These are phyloP conservation scores for Polydesmus complanatus DNA, from an alignment of 2,888 invertebrate genomes.

Conservation along the genomic window DNA sequence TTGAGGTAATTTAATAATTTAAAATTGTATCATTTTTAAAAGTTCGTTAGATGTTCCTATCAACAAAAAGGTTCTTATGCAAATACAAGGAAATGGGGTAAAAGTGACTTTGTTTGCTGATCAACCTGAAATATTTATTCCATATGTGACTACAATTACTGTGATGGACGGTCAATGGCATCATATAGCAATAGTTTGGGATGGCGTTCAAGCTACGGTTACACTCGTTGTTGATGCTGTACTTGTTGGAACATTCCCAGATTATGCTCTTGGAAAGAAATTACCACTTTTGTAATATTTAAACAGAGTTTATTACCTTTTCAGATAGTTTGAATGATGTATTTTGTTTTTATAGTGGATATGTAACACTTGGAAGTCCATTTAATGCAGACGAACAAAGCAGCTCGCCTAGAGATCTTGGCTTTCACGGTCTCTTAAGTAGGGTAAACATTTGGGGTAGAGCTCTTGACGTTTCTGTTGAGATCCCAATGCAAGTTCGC, in stretches of 20 bases:
- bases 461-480: conserved; percentile 76
- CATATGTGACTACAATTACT: conserved; percentile 79
- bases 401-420: conserved; percentile 70
- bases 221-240: conserved; percentile 89
- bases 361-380: conserved; percentile 84
- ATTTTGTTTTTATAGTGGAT: conserved; percentile 46
- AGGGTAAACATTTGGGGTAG: conserved; percentile 90
- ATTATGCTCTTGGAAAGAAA: conserved; percentile 67
- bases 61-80: conserved; percentile 60
- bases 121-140: conserved; percentile 73
- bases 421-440: conserved; percentile 90
- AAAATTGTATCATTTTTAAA: conserved; percentile 24
- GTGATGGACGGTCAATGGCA: conserved; percentile 96
- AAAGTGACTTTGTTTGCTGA: conserved; percentile 80
- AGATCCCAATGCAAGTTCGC: conserved; percentile 67
- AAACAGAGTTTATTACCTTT: background rate
- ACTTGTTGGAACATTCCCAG: conserved; percentile 80
- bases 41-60: conserved; percentile 53
- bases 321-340: background rate
- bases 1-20: background rate
- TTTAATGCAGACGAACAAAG: conserved; percentile 53
- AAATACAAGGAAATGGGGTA: conserved; percentile 85
- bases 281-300: conserved; percentile 64
- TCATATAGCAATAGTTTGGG: conserved; percentile 89
- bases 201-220: conserved; percentile 68